Evolutionary conservation across 2,797 vertebrate genomes (phyloP), one percentile per base, ranked within the genome.

Genomic region (Epinephelus malabaricus): DNA sequence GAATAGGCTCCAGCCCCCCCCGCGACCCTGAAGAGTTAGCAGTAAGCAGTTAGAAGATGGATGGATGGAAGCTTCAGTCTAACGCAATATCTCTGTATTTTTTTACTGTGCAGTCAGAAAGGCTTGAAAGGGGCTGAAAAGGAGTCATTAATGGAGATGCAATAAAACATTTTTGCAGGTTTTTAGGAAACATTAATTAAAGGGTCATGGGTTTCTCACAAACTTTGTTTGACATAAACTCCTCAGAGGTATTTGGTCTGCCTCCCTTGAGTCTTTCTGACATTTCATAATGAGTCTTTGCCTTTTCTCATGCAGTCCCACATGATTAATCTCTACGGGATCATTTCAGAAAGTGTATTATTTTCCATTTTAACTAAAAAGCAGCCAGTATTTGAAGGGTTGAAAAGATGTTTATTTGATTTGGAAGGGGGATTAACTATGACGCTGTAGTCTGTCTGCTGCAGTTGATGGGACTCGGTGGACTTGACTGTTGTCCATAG

Each of bases 361-460:
- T 69, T 80, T 87, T 81, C 68, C 62, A 69, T 81, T 63, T 72
- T 2, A 67, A 14, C 60, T 60, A 19, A 17, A 54, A 73, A 69
- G 60, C 74, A 73, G 67, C 56, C 73, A 73, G 18, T 2, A 43
- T 63, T 54, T 55, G 19, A 83, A 21, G 7, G 53, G 27, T n/a
- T 66, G 25, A 66, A 71, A 76, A 63, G 23, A 62, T 71, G 72
- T 85, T 77, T 75, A 66, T 63, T 62, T 27, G 27, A 70, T 8
- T 68, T 59, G 2, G 43, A 75, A 60, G 45, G 14, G 2, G 34
- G 6, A 34, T 34, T 34, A 8, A 45, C 51, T 45, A 58, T 43
- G 11, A 25, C 1, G 7, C 27, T 51, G 2, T 19, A 2, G 30
- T 43, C 21, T 64, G 50, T 40, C 9, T 68, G 13, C 23, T 76